A percentile compares a stretch with the other conserved stretches of the same genome.
Evolutionary conservation across 2,888 invertebrate species (phyloP).

Genomic region (Baccha elongata): DNA sequence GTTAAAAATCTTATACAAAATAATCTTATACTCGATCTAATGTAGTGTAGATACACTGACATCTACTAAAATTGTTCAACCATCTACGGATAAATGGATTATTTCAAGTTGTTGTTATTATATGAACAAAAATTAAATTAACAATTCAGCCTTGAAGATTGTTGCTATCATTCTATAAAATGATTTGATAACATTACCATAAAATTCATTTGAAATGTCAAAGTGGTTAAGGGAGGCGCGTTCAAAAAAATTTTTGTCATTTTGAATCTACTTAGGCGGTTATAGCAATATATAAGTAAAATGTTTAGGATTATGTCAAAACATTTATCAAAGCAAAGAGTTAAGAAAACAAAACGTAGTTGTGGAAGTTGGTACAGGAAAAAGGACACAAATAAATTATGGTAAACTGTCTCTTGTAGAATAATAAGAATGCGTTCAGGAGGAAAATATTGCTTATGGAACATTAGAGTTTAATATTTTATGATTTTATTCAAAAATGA

Average conservation of each 20-base stretch:
- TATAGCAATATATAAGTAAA: neutral
- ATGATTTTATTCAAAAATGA: too few relatives aligned
- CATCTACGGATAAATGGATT: slow-evolving; percentile 34
- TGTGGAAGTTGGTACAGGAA: neutral
- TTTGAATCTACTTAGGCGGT: neutral
- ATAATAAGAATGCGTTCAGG: too few relatives aligned
- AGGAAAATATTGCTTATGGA: too few relatives aligned
- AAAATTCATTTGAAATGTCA: slow-evolving; percentile 30
- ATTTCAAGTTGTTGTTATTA: slow-evolving; percentile 31
- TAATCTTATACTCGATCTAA: too few relatives aligned
- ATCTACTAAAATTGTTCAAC: neutral
- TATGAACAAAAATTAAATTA: slow-evolving; percentile 8
- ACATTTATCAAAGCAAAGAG: neutral
- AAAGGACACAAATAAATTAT: neutral
- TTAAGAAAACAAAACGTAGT: neutral
- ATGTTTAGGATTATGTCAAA: neutral
- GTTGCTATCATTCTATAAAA: neutral
- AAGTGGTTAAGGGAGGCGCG: slow-evolving; percentile 22
- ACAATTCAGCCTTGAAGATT: slow-evolving; percentile 40
- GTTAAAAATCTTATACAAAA: too few relatives aligned
- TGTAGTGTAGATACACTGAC: too few relatives aligned
- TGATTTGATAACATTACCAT: slow-evolving; percentile 3
- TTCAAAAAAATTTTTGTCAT: slow-evolving; percentile 4
- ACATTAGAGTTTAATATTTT: too few relatives aligned
- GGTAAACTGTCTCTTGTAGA: neutral